phyloP scores from a whole-genome alignment of 2,113 vertebrate species.

The Helogale parvula region DNA sequence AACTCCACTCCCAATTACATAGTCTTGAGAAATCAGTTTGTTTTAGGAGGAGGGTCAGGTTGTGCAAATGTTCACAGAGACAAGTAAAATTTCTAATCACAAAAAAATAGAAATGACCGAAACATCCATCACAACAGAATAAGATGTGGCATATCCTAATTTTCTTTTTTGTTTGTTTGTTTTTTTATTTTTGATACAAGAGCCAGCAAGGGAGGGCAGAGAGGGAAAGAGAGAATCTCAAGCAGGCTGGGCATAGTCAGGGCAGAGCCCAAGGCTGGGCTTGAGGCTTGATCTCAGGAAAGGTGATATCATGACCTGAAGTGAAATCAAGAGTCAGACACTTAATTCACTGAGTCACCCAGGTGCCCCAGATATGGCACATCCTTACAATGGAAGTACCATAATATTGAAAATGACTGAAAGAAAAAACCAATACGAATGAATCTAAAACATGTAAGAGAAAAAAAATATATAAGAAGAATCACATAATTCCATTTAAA shows the following conservation, averaged over 20 bases:
- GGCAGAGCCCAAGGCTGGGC: no score
- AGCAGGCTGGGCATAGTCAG: no score
- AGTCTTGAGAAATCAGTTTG: not conserved
- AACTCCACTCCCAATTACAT: not conserved
- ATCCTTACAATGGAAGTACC: not conserved
- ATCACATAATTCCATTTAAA: slow-evolving; percentile 3
- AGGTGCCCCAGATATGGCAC: no score
- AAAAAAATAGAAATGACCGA: not conserved
- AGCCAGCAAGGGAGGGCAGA: no score
- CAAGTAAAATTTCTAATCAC: not conserved
- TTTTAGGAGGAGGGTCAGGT: not conserved
- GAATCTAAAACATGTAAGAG: not conserved
- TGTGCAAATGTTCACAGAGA: not conserved
- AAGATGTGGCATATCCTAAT: not conserved
- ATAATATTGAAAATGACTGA: not conserved
- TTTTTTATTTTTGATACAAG: no score
- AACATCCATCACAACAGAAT: not conserved
- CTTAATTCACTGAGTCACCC: no score
- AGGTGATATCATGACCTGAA: no score
- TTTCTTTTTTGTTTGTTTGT: no score
- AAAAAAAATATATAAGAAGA: not conserved
- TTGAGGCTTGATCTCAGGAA: no score
- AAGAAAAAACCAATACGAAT: not conserved
- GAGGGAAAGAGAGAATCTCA: no score
- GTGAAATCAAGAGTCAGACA: no score